A percentile compares a stretch with the other conserved stretches of the same genome.
phyloP scores from a whole-genome alignment of 2,113 vertebrate genomes.

The Peromyscus californicus region DNA sequence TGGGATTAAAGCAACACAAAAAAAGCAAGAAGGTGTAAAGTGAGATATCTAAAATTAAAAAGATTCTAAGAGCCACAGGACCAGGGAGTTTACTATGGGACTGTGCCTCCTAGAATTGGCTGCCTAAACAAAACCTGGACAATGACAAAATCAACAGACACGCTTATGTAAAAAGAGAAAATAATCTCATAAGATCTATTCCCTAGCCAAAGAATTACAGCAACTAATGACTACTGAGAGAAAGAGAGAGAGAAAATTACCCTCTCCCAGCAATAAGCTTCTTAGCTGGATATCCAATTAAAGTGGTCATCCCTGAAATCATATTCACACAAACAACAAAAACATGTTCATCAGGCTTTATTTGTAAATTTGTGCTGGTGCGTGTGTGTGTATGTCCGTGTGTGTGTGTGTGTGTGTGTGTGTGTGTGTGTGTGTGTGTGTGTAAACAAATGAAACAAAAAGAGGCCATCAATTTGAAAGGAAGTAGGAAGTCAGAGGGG shows the following conservation, averaged over 20 bases:
- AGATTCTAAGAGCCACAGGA: neutral
- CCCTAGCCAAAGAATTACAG: neutral
- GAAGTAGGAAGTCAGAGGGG: neutral
- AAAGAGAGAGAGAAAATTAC: neutral
- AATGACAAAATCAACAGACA: neutral
- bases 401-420: neutral
- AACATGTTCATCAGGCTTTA: neutral
- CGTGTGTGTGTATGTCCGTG: neutral
- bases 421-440: neutral
- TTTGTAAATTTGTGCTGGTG: neutral
- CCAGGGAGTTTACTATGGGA: neutral
- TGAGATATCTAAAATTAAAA: slow-evolving; percentile 4
- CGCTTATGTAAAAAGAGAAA: neutral
- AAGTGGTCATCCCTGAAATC: neutral
- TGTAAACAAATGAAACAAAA: neutral
- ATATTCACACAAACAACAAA: neutral
- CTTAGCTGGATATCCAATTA: neutral
- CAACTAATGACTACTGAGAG: neutral
- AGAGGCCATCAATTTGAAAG: neutral
- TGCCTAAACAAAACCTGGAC: neutral
- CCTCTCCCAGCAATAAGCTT: neutral
- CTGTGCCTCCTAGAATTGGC: too few relatives aligned
- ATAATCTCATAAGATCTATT: neutral
- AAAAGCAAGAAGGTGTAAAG: neutral
- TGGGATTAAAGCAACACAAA: neutral